Base-by-base conservation (phyloP, 2,888 invertebrate genomes). In the Dynastes maya region DNA sequence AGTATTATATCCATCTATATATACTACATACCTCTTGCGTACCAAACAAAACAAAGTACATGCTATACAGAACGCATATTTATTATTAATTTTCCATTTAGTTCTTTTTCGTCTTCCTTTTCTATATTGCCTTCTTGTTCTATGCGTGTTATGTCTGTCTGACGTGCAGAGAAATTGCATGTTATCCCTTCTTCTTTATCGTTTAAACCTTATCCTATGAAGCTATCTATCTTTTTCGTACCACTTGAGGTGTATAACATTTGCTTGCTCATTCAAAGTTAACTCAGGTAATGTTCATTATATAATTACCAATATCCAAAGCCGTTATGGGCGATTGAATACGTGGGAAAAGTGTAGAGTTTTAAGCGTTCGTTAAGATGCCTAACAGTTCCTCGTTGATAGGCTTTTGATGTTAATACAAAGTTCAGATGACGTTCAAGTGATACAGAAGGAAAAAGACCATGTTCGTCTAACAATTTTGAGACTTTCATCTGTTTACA, bases 241-340 rank as follows among this genome's bases (percentile, higher is more conserved):
- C 55, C 55, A 22, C n/a, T 55, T 16, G 9, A 64, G 32, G 45
- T 45, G 45, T 45, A 11, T 45, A 45, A 45, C 45, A 9, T 45
- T 45, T 2, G 45, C 32, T 70, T 53, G 53, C 70, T 70, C 51
- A 51, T 70, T 70, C 68, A 68, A 68, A 51, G 45, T 11, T 45
- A 45, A 68, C 9, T 51, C 16, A 51, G 13, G 51, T 29, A 29
- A 70, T 29, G 27, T 29, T 70, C 49, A 49, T 70, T 70, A 53
- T 51, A 53, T 70, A 70, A 70, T 70, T 70, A 70, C 27, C 70
- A 70, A 70, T 70, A 70, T 70, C 70, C 70, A 51, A 53, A 11
- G 70, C 70, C 70, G 70, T 70, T 70, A 70, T 70, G 51, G 37
- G 29, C 29, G 64, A 37, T 45, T 11, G 9, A 32, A 63, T 5